Evolutionary conservation across 2,113 vertebrate genomes (phyloP).

Genomic region (Himantopus leucocephalus): DNA sequence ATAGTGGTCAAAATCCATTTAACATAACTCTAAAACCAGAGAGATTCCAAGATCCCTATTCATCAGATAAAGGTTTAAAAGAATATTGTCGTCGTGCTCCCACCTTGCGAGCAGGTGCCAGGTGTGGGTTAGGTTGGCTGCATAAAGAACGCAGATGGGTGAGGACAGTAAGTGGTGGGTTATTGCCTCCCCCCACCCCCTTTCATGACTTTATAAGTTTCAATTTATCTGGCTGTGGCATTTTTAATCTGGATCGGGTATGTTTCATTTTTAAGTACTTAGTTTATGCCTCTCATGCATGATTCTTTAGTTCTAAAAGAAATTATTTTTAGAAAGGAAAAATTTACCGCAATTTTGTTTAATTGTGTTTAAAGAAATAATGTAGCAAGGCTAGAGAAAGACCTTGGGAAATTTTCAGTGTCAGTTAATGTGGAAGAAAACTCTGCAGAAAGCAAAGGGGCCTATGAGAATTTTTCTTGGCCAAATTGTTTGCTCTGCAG

Average conservation of each 20-base stretch:
- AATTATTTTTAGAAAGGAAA: background rate
- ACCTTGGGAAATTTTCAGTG: background rate
- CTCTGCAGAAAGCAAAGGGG: background rate
- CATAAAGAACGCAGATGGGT: accelerated
- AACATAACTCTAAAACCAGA: background rate
- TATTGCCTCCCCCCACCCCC: background rate
- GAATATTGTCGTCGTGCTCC: background rate
- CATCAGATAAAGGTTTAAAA: background rate
- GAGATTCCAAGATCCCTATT: background rate
- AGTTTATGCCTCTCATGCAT: background rate
- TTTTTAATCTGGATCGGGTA: background rate
- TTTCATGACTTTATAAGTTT: background rate
- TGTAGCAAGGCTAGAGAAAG: background rate
- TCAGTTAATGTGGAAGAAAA: background rate
- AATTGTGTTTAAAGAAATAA: background rate
- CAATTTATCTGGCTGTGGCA: background rate
- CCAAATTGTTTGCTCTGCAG: background rate
- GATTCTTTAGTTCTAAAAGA: background rate
- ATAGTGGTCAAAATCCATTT: background rate
- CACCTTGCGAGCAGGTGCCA: background rate
- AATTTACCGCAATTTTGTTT: background rate
- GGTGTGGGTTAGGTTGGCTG: background rate
- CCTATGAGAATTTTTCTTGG: background rate
- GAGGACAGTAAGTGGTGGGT: background rate
- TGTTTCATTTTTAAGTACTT: background rate